These are phyloP conservation scores for Lucinisca nassula DNA, from an alignment of 2,888 invertebrate species.

Conservation along the genomic window DNA sequence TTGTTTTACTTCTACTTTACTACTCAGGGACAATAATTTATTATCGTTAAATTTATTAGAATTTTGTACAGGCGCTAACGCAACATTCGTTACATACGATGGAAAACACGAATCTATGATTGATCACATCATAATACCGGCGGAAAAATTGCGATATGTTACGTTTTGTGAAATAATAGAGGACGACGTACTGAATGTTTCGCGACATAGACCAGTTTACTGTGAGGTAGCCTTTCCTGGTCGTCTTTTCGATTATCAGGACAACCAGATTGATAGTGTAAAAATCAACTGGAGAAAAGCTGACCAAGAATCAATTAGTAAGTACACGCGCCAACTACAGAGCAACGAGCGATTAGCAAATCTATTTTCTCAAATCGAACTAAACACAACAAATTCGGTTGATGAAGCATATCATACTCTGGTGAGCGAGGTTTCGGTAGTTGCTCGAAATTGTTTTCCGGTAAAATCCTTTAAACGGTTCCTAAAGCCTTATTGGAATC, in stretches of 20 bases:
- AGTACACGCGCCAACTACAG: background rate
- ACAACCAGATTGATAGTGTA: background rate
- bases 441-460: slow-evolving; percentile 7
- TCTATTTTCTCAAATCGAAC: background rate
- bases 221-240: background rate
- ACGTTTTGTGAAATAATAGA: background rate
- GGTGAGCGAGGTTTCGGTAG: background rate
- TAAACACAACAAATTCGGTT: background rate
- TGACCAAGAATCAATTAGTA: background rate
- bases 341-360: background rate
- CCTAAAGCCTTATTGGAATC: slow-evolving; percentile 37
- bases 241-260: background rate
- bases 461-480: background rate
- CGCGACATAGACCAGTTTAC: slow-evolving; percentile 4
- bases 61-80: background rate
- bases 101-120: background rate
- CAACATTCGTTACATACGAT: background rate
- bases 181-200: slow-evolving; percentile 9
- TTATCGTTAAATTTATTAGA: background rate
- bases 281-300: background rate
- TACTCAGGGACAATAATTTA: background rate
- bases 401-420: slow-evolving; percentile 16
- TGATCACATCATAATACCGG: slow-evolving; percentile 8
- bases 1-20: too few relatives aligned
- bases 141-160: slow-evolving; percentile 4